These are phyloP conservation scores for Drosophila chauvacae DNA, from an alignment of 1,140 invertebrate species.

Conservation along the genomic window DNA sequence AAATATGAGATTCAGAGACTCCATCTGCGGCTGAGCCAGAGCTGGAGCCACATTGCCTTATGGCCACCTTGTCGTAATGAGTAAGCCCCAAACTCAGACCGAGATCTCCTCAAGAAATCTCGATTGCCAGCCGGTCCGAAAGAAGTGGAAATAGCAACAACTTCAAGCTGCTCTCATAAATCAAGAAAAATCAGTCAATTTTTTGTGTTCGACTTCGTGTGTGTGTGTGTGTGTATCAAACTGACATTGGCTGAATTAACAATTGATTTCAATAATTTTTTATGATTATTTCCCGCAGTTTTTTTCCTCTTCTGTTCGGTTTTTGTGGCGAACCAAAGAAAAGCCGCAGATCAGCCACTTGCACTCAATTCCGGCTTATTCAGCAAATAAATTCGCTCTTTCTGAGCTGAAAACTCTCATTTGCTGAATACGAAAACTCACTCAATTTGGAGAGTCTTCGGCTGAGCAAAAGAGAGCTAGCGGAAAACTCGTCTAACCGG, in stretches of 20 bases:
- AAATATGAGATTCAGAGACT: constrained; percentile 38
- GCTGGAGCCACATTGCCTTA: constrained; percentile 1
- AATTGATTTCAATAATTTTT: constrained; percentile 83
- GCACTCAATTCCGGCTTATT: constrained; percentile 46
- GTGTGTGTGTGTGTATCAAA: constrained; percentile 59
- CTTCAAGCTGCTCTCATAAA: constrained; percentile 68
- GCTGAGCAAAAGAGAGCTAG: constrained; percentile 22
- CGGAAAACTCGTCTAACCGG: constrained; percentile 76
- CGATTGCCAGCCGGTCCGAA: constrained; percentile 47
- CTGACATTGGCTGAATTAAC: constrained; percentile 82
- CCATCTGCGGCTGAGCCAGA: constrained; percentile 31
- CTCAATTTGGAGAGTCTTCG: constrained; percentile 43
- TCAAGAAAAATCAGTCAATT: constrained; percentile 82
- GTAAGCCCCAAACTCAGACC: constrained; percentile 40
- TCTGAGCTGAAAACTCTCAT: neutral
- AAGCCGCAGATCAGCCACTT: constrained; percentile 52
- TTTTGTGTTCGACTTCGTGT: constrained; percentile 45
- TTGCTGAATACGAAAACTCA: constrained; percentile 68
- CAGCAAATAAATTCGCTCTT: constrained; percentile 34
- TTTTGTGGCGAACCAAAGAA: constrained; percentile 44
- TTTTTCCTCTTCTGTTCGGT: constrained; percentile 59
- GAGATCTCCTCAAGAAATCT: constrained; percentile 53
- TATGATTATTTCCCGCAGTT: constrained; percentile 65
- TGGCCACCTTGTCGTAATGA: constrained; percentile 43
- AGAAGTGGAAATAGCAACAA: constrained; percentile 36